phyloP scores from a whole-genome alignment of 2,888 invertebrate species.

The Pristionchus japonicus region DNA sequence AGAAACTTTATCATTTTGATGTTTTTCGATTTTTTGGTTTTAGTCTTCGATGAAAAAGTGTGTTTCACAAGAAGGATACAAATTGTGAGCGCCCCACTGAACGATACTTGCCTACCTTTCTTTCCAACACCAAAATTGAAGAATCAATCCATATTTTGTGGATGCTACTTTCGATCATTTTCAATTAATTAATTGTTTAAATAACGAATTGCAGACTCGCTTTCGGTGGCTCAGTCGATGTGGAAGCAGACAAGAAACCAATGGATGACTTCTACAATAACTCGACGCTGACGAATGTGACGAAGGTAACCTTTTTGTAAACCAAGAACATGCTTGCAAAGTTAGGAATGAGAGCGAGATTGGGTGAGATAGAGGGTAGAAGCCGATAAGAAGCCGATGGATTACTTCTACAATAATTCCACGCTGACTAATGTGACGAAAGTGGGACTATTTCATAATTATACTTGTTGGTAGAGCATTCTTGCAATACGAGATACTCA shows the following conservation, averaged over 20 bases:
- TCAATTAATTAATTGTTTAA: neutral
- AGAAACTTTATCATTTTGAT: neutral
- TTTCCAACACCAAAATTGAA: neutral
- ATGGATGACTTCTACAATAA: slow-evolving; percentile 70
- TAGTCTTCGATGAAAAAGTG: neutral
- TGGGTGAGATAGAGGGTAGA: too few species aligned
- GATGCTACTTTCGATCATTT: too few species aligned
- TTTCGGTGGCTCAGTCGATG: slow-evolving; percentile 56
- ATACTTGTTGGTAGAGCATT: too few species aligned
- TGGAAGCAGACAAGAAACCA: slow-evolving; percentile 59
- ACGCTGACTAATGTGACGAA: slow-evolving; percentile 62
- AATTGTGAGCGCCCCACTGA: neutral
- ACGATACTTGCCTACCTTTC: neutral
- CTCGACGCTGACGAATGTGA: slow-evolving; percentile 64
- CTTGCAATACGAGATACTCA: too few species aligned
- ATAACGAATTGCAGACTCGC: slow-evolving; percentile 59
- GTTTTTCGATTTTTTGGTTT: too few species aligned
- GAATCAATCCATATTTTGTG: neutral
- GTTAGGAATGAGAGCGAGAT: too few species aligned
- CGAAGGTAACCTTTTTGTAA: too few species aligned
- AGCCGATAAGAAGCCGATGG: slow-evolving; percentile 60
- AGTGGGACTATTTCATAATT: too few species aligned
- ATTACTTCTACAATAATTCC: slow-evolving; percentile 71
- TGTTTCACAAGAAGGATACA: neutral
- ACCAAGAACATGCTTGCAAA: too few species aligned